Conservation (phyloP, 2,888 invertebrate species). For the Xylocampa areola region DNA sequence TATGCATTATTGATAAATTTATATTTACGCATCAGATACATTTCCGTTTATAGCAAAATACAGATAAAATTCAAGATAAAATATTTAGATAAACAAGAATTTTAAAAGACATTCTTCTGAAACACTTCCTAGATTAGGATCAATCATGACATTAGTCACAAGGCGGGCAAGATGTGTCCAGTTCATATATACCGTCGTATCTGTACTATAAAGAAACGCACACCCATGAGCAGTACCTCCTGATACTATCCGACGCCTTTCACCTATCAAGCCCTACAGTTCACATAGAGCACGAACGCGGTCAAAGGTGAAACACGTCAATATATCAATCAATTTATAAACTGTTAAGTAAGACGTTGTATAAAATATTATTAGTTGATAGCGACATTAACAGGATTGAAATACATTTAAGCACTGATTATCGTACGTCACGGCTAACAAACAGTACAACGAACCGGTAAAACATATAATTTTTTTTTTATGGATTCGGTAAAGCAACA, state of each 20-base stretch:
- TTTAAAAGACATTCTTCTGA: slow-evolving; percentile 8
- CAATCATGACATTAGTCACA: slow-evolving; percentile 22
- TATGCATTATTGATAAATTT: slow-evolving; percentile 22
- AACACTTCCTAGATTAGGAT: slow-evolving; percentile 26
- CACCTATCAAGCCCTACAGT: slow-evolving; percentile 76
- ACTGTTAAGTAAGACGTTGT: slow-evolving; percentile 22
- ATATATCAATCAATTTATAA: slow-evolving; percentile 40
- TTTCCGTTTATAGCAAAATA: slow-evolving; percentile 15
- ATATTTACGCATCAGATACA: slow-evolving; percentile 11
- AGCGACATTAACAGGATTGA: background rate
- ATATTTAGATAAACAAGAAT: background rate
- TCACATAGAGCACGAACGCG: slow-evolving; percentile 77
- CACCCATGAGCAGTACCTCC: slow-evolving; percentile 41
- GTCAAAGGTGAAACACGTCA: slow-evolving; percentile 77
- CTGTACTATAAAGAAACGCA: slow-evolving; percentile 34
- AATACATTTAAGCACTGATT: slow-evolving; percentile 7
- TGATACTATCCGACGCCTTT: slow-evolving; percentile 71
- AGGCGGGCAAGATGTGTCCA: slow-evolving; percentile 35
- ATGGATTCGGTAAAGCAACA: background rate
- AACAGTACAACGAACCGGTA: background rate
- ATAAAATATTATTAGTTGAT: slow-evolving; percentile 10
- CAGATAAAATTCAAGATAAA: slow-evolving; percentile 7
- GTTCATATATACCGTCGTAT: slow-evolving; percentile 34
- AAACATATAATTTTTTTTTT: background rate
- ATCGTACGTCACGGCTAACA: background rate